Evolutionary conservation across 1,140 invertebrate genomes (phyloP), one percentile per base, ranked within the genome.

Genomic region (Trachymyrmex cornetzi): DNA sequence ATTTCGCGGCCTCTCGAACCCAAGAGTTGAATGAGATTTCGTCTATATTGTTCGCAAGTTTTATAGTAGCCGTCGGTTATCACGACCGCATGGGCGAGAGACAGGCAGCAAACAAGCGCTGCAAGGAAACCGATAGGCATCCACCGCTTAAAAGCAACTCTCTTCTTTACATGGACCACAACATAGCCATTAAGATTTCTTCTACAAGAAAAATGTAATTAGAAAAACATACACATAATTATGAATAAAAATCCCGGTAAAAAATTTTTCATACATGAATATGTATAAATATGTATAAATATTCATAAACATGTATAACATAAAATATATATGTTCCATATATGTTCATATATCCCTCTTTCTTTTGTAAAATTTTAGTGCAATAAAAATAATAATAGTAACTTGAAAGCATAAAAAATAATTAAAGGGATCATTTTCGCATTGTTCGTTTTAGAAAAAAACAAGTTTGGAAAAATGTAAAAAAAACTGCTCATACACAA

Each of bases 61-160:
- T 96, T 96, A 24, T 96, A 95, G 87, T 96, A 97, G 3, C 97
- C 97, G 93, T 97, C 96, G 0, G 97, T 97, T 34, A 96, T 93
- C 34, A 97, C 95, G 6, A 96, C 93, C 1, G 96, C 96, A 91
- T 97, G 96, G 2, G 96, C 94, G 0, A 97, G 85, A 2, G 96
- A 96, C 69, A 97, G 96, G 61, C 97, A 93, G 30, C 95, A 95
- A 87, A 97, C 95, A 0, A 97, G 89, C 3, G 95, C 92, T 3
- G 96, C 95, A 61, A 97, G 92, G 53, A 96, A 96, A 6, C 95
- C 95, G 3, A 96, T 93, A 5, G 96, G 96, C 74, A 96, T 95
- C 97, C 97, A 97, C 77, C 96, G 90, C 95, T 96, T 89, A 95
- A 96, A 86, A 95, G 95, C 63, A 64, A 91, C 74, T 96, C 96